Evolutionary conservation across 2,888 invertebrate species (phyloP).

Genomic region (Oscheius myriophilus): DNA sequence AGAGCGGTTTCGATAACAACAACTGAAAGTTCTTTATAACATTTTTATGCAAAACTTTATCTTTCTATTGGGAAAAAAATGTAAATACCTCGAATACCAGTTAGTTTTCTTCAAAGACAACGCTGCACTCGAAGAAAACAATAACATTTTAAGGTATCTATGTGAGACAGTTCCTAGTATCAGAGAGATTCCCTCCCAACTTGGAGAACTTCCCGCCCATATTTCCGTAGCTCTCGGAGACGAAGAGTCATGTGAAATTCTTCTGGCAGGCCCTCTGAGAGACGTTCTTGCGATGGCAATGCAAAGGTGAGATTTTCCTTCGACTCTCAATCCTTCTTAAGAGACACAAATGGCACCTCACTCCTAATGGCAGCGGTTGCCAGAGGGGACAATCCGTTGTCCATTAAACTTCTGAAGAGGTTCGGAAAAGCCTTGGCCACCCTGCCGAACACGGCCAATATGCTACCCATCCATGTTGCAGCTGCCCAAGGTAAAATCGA

Average conservation of each 20-base stretch:
- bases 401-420: slow-evolving; percentile 54
- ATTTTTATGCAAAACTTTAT: neutral
- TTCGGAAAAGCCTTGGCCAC: slow-evolving; percentile 60
- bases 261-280: slow-evolving; percentile 42
- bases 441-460: slow-evolving; percentile 57
- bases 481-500: slow-evolving; percentile 62
- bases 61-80: too few relatives aligned
- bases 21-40: neutral
- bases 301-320: slow-evolving; percentile 22
- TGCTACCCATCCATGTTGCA: slow-evolving; percentile 68
- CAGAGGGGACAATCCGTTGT: slow-evolving; percentile 58
- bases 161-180: slow-evolving; percentile 51
- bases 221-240: slow-evolving; percentile 49
- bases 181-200: slow-evolving; percentile 45
- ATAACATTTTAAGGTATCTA: slow-evolving; percentile 43
- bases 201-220: slow-evolving; percentile 55
- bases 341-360: slow-evolving; percentile 62
- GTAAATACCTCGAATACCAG: too few relatives aligned
- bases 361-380: slow-evolving; percentile 63
- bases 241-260: slow-evolving; percentile 37
- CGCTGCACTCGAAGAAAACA: too few relatives aligned
- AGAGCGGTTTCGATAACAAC: neutral
- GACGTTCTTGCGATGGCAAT: slow-evolving; percentile 38
- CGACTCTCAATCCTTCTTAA: slow-evolving; percentile 6
- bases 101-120: too few relatives aligned